These are phyloP conservation scores for Drosophila seguyi DNA, from an alignment of 1,140 invertebrate genomes.

Conservation along the genomic window DNA sequence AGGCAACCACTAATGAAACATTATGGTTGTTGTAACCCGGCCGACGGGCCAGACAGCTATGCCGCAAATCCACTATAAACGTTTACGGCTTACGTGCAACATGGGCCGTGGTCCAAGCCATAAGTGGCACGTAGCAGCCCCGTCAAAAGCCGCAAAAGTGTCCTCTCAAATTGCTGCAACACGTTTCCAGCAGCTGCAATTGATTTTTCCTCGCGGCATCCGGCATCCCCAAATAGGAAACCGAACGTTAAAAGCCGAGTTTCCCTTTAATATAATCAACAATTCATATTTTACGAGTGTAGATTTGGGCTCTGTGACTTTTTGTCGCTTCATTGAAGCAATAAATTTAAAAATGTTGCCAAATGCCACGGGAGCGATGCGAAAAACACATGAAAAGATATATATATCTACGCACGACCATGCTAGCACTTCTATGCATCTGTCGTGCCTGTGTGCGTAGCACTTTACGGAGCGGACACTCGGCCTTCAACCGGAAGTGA, in stretches of 20 bases:
- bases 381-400: constrained; percentile 69
- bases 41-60: constrained; percentile 40
- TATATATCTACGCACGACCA: constrained; percentile 19
- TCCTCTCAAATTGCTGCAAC: constrained; percentile 70
- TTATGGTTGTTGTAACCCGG: constrained; percentile 69
- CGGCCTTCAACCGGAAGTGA: constrained; percentile 66
- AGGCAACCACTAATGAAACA: constrained; percentile 74
- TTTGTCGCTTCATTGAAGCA: constrained; percentile 70
- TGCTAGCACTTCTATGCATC: background rate
- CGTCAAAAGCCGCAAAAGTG: constrained; percentile 67
- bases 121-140: constrained; percentile 71
- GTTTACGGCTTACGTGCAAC: constrained; percentile 79
- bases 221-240: constrained; percentile 19
- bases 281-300: constrained; percentile 53
- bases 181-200: constrained; percentile 70
- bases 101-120: constrained; percentile 55
- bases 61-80: constrained; percentile 80
- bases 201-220: constrained; percentile 52
- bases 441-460: constrained; percentile 18
- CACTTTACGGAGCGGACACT: constrained; percentile 40
- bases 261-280: constrained; percentile 37
- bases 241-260: background rate
- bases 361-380: constrained; percentile 52
- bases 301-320: constrained; percentile 21
- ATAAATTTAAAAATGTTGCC: constrained; percentile 70